Percentiles rank a stretch among this genome's conserved stretches.
phyloP scores from a whole-genome alignment of 2,113 vertebrate species.

The Planiliza haematocheilus region DNA sequence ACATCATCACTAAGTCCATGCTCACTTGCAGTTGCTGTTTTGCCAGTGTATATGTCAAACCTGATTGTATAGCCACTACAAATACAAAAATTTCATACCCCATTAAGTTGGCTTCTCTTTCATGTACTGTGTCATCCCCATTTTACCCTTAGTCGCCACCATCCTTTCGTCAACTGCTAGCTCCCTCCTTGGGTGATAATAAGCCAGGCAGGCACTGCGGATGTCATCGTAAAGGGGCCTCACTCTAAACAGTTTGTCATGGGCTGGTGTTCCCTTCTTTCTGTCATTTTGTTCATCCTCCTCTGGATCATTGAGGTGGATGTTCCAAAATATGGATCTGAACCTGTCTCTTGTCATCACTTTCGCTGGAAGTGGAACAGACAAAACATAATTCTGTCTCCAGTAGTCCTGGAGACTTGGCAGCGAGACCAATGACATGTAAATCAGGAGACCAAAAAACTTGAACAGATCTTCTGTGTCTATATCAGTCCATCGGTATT shows the following conservation, averaged over 20 bases:
- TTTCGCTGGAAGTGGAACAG: not conserved
- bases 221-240: not conserved
- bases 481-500: not conserved
- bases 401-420: constrained; percentile 3
- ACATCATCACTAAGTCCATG: not conserved
- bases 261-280: constrained; percentile 3
- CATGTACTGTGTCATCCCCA: not conserved
- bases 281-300: not conserved
- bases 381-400: constrained; percentile 4
- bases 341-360: constrained; percentile 19
- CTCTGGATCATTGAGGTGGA: too few species aligned
- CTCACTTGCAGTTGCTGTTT: not conserved
- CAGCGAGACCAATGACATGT: not conserved
- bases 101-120: not conserved
- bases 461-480: not conserved
- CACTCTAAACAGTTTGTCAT: not conserved
- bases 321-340: too few species aligned
- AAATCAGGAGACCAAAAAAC: not conserved
- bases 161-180: not conserved
- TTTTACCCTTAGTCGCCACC: not conserved
- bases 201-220: accelerated
- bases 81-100: not conserved
- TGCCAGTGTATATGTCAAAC: not conserved
- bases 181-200: not conserved
- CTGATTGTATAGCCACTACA: not conserved